Conservation (phyloP, 2,888 invertebrate species). For the Toxonevra muliebris region DNA sequence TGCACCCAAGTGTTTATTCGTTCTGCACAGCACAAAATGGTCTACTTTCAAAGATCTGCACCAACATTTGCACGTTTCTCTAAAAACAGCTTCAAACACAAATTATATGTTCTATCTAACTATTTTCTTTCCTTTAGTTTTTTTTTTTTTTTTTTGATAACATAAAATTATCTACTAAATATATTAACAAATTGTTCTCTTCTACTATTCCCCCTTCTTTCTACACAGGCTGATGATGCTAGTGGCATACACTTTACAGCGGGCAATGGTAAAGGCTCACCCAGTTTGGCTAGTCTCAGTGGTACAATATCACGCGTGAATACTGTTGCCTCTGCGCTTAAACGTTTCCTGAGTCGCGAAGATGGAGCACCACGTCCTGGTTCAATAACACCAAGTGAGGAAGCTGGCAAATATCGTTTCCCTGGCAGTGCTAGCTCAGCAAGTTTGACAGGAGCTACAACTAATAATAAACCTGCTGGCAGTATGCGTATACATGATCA, state of each 20-base stretch:
- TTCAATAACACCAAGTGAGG: constrained; percentile 61
- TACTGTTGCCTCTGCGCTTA: constrained; percentile 81
- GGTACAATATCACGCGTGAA: constrained; percentile 76
- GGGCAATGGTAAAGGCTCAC: constrained; percentile 68
- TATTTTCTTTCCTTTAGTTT: no score
- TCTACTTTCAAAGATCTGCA: constrained; percentile 25
- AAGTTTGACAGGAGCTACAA: constrained; percentile 50
- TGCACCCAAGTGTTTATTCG: no score
- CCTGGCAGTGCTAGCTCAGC: constrained; percentile 63
- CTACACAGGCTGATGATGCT: constrained; percentile 72
- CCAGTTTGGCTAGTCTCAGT: constrained; percentile 62
- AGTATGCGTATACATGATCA: constrained; percentile 77
- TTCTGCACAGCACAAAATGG: no score
- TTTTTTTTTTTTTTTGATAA: no score
- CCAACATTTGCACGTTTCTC: constrained; percentile 37
- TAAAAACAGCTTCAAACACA: no score
- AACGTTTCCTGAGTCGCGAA: constrained; percentile 80
- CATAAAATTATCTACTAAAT: no score
- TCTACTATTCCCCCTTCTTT: neutral
- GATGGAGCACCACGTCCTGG: constrained; percentile 67
- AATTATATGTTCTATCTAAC: no score
- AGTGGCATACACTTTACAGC: constrained; percentile 81
- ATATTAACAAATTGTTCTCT: no score
- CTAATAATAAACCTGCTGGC: constrained; percentile 51
- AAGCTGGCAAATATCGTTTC: constrained; percentile 58